These are phyloP conservation scores for Charaxes varanes DNA, from an alignment of 1,140 invertebrate species.

Conservation along the genomic window DNA sequence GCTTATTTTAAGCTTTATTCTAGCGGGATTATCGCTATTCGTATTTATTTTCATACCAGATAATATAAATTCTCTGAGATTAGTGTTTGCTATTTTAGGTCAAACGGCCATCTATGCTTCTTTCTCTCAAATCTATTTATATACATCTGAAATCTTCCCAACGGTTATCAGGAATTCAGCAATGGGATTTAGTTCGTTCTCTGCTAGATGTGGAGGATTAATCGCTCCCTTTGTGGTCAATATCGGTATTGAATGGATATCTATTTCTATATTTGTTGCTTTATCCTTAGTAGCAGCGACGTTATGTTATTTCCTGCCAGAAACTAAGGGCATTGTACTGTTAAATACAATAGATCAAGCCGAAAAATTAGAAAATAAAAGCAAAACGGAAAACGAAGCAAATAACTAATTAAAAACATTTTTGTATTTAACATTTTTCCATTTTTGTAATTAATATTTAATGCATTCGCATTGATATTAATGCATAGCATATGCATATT, in stretches of 20 bases:
- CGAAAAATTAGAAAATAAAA: slow-evolving; percentile 19
- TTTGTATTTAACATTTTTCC: too few relatives aligned
- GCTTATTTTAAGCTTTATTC: slow-evolving; percentile 34
- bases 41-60: slow-evolving; percentile 43
- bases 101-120: slow-evolving; percentile 76
- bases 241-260: slow-evolving; percentile 62
- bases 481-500: too few relatives aligned
- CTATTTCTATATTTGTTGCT: slow-evolving; percentile 46
- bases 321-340: slow-evolving; percentile 48
- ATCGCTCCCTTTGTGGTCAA: slow-evolving; percentile 79
- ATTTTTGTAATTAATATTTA: too few relatives aligned
- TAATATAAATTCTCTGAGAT: slow-evolving; percentile 18
- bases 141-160: slow-evolving; percentile 80
- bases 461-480: too few relatives aligned
- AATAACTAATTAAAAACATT: too few relatives aligned
- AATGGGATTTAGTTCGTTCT: slow-evolving; percentile 77
- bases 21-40: slow-evolving; percentile 38
- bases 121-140: slow-evolving; percentile 78
- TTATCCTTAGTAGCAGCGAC: slow-evolving; percentile 37
- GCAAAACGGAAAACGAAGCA: too few relatives aligned
- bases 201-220: slow-evolving; percentile 78
- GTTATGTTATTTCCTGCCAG: slow-evolving; percentile 46
- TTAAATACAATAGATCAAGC: slow-evolving; percentile 49
- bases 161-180: slow-evolving; percentile 80
- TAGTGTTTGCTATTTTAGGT: slow-evolving; percentile 75